These are phyloP conservation scores for Blastomussa wellsi DNA, from an alignment of 92 coral and sea anemone species.

Conservation along the genomic window DNA sequence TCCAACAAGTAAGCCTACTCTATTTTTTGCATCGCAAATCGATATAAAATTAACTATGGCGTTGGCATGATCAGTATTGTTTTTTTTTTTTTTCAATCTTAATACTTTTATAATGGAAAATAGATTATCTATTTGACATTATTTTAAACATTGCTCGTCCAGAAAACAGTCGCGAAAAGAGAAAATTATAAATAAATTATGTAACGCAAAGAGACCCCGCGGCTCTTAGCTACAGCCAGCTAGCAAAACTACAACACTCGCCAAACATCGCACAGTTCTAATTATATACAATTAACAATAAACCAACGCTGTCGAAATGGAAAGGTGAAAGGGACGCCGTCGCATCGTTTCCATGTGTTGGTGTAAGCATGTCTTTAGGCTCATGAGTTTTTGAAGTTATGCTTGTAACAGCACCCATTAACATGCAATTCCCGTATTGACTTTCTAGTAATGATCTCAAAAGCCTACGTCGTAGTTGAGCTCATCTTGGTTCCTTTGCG, in stretches of 20 bases:
- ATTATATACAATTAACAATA: neutral
- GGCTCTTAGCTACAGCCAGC: neutral
- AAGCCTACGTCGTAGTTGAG: too few species aligned
- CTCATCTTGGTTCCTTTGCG: too few species aligned
- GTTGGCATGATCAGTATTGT: neutral
- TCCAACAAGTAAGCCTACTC: constrained; percentile 5
- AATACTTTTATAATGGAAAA: neutral
- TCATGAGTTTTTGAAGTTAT: too few species aligned
- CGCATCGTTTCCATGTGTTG: too few species aligned
- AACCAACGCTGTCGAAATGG: too few species aligned
- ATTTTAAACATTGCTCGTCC: neutral
- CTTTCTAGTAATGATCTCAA: too few species aligned
- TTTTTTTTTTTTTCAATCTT: neutral
- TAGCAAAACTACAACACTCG: neutral
- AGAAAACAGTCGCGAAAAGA: constrained; percentile 2
- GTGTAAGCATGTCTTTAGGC: too few species aligned
- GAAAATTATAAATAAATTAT: neutral
- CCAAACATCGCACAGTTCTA: neutral
- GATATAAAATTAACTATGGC: neutral
- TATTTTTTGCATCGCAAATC: neutral
- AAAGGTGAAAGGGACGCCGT: too few species aligned
- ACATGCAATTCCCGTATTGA: too few species aligned
- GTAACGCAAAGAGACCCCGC: neutral
- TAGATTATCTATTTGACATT: constrained; percentile 4
- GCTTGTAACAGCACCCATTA: too few species aligned